Base-by-base conservation (phyloP, 2,797 vertebrate genomes). In the Anniella stebbinsi region DNA sequence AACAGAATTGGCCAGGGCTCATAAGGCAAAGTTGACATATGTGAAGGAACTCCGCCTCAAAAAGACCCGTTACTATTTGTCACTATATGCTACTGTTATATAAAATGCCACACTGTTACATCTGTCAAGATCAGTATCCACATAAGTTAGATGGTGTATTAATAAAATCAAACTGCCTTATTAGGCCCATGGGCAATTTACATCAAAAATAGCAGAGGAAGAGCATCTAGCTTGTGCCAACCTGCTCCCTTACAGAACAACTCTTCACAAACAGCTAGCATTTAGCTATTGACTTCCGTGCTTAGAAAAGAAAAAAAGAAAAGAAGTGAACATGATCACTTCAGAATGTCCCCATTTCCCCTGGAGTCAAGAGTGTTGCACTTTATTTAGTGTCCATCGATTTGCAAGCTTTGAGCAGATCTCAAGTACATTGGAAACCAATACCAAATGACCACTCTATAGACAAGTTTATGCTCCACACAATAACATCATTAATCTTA, bases 401-500 rank as follows among this genome's bases (percentile, higher is more conserved):
- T 91, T 93, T 81, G 76, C 67, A 92, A 90, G 95, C 94, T 95
- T 86, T 86, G 93, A 96, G 96, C 88, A 94, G 88, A 92, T 93
- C 80, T 93, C 95, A 96, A 97, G 96, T 93, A 94, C 89, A 5
- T 38, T 89, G 88, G 90, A 97, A 93, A 96, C 96, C 96, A 96
- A 97, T 93, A 89, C 87, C 96, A 88, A 97, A 96, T 86, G 92
- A 96, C 91, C 94, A 91, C 85, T 87, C 67, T 94, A 89, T 23
- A 96, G 96, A 96, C 96, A 95, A 95, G 98, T 97, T 96, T 96
- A 96, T 92, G 93, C 95, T 89, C 92, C 95, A 83, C 89, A 96
- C 93, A 95, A 93, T 76, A 91, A 89, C 91, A 94, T 94, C 95
- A 95, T 97, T 97, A 97, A 97, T 93, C 94, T 96, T 96, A 95